Evolutionary conservation across 1,140 invertebrate genomes (phyloP), one percentile per base, ranked within the genome.

Genomic region (Macrostomum lignano): DNA sequence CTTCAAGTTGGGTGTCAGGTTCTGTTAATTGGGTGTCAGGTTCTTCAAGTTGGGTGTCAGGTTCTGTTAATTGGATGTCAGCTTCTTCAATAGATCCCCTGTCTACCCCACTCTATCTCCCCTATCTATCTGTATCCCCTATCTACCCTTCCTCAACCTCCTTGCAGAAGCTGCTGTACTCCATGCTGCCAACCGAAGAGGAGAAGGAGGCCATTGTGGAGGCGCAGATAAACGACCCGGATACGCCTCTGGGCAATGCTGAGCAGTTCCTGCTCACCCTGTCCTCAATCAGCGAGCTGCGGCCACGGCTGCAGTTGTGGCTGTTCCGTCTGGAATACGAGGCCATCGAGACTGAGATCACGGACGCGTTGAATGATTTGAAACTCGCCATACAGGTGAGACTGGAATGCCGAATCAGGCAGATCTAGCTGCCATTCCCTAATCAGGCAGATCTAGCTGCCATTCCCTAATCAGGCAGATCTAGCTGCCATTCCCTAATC

Each of bases 281-380:
- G 37, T 73, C 78, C 9, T 86, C 84, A 14, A 88, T 98, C 38
- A 82, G 74, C 22, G 84, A 93, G 60, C 65, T 98, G 25, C 70
- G 76, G 17, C 82, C 88, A 17, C 64, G 91, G 42, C 65, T 98
- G 3, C 79, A 82, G 52, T 64, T 98, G 34, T 98, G 91, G 91
- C 71, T 86, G 33, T 98, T 96, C 60, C 88, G 91, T 53, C 60
- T 96, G 21, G 91, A 98, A 62, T 98, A 91, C 58, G 84, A 93
- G 54, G 75, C 73, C 50, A 37, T 39, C 3, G 36, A 36, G 37
- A 52, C 78, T 69, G 88, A 98, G 69, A 79, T 96, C 47, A 78
- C 81, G 36, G 88, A 96, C 60, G 82, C 86, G 29, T 61, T 96
- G 44, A 84, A 88, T 77, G 86, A 96, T 63, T 60, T 94, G 38